Evolutionary conservation across 2,113 vertebrate genomes (phyloP), one percentile per base, ranked within the genome.

Genomic region (Pteronura brasiliensis): DNA sequence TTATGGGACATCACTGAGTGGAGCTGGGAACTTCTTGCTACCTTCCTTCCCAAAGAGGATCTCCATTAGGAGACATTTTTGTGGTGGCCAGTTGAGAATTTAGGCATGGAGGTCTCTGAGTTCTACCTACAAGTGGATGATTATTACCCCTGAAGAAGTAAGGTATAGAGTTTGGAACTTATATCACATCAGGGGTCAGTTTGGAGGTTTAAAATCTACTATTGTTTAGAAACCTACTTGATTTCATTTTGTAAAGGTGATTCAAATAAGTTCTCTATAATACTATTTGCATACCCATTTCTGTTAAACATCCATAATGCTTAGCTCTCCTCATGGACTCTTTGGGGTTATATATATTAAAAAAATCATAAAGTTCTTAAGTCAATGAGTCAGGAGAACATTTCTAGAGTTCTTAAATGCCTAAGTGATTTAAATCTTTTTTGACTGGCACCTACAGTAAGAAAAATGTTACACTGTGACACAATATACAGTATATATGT

Each of bases 181-280:
- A 95, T 21, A 9, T 79, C 0, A 9, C n/a, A 84, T 71, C 10
- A 20, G 7, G 23, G 25, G 49, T 95, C 82, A 71, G 61, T 81
- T 82, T 42, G 7, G 18, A 92, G 80, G 44, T 72, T 96, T 88
- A 87, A 98, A 93, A 87, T 85, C 52, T 52, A 92, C 39, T 59
- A 59, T 13, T 67, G 23, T 42, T 92, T 85, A 92, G 76, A 67
- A 36, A 44, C 12, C 20, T 72, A 92, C 27, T 87, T 92, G 69
- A 92, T 93, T 96, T 84, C 90, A 76, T 57, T 61, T 96, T 87
- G 13, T 89, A 80, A 95, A 95, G 14, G 12, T 52, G 71, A 92
- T 47, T 88, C 3, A 2, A 52, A n/a, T 72, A 85, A 29, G 31
- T 93, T 96, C 79, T 89, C 76, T n/a, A 36, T 69, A 72, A 71